A percentile compares a stretch with the other conserved stretches of the same genome.
phyloP scores from a whole-genome alignment of 2,797 vertebrate species.

The Ptychadena robeensis region DNA sequence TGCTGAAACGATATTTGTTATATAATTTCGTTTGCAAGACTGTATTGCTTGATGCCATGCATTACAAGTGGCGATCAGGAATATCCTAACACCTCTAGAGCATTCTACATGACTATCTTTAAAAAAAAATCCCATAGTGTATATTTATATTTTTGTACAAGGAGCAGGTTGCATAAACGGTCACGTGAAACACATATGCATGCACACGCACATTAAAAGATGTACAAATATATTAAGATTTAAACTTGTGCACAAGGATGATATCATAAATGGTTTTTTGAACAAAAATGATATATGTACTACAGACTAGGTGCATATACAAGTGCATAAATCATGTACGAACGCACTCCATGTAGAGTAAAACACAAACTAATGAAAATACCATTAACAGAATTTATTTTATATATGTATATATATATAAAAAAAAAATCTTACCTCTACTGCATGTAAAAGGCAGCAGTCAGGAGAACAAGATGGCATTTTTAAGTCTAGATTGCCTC shows the following conservation, averaged over 20 bases:
- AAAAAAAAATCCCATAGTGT: neutral
- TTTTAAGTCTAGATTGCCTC: slow-evolving; percentile 79
- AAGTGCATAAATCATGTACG: slow-evolving; percentile 8
- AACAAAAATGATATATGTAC: neutral
- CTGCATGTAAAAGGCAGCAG: slow-evolving; percentile 84
- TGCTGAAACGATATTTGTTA: neutral
- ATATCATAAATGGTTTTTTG: neutral
- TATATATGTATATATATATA: no score
- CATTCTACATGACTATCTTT: neutral
- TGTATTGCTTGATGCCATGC: neutral
- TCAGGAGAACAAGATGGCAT: slow-evolving; percentile 89
- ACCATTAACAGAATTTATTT: slow-evolving; percentile 46
- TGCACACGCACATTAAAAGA: neutral
- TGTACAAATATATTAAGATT: neutral
- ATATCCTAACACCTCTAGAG: neutral
- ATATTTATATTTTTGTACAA: neutral
- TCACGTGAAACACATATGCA: slow-evolving; percentile 20
- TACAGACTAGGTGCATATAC: slow-evolving; percentile 5
- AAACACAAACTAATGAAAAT: slow-evolving; percentile 32
- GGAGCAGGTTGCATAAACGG: neutral
- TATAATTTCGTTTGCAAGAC: neutral
- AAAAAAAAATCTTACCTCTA: slow-evolving; percentile 83
- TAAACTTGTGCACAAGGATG: neutral
- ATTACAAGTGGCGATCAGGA: slow-evolving; percentile 2
- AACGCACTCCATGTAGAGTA: neutral